Conservation (phyloP, 1,140 invertebrate species). For the Daktulosphaira vitifoliae region DNA sequence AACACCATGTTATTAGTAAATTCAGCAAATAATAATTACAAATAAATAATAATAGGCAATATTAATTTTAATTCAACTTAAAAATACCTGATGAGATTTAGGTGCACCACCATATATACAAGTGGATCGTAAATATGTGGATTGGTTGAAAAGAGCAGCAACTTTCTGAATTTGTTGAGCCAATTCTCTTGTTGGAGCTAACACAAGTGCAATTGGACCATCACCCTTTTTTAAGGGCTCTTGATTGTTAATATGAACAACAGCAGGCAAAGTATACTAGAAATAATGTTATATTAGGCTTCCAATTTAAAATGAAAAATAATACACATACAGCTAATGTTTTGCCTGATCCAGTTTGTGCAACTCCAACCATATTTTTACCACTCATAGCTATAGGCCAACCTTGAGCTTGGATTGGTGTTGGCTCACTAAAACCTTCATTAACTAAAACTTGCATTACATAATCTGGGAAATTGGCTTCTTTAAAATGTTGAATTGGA, state of each 20-base stretch:
- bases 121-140: constrained; percentile 66
- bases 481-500: constrained; percentile 70
- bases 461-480: constrained; percentile 71
- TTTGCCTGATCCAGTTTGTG: constrained; percentile 52
- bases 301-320: background rate
- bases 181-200: constrained; percentile 74
- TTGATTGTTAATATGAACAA: constrained; percentile 69
- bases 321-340: constrained; percentile 47
- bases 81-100: constrained; percentile 51
- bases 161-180: constrained; percentile 80
- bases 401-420: constrained; percentile 67
- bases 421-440: constrained; percentile 63
- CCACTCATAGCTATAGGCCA: constrained; percentile 78
- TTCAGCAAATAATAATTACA: background rate
- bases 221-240: constrained; percentile 55
- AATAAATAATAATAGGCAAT: constrained; percentile 13
- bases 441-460: constrained; percentile 49
- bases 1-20: constrained; percentile 19
- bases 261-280: constrained; percentile 50
- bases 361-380: constrained; percentile 71
- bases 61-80: background rate
- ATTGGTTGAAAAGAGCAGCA: constrained; percentile 66
- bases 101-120: constrained; percentile 87
- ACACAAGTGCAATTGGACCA: constrained; percentile 64
- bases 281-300: constrained; percentile 41